phyloP scores from a whole-genome alignment of 2,113 vertebrate species.

The Stegostoma tigrinum region DNA sequence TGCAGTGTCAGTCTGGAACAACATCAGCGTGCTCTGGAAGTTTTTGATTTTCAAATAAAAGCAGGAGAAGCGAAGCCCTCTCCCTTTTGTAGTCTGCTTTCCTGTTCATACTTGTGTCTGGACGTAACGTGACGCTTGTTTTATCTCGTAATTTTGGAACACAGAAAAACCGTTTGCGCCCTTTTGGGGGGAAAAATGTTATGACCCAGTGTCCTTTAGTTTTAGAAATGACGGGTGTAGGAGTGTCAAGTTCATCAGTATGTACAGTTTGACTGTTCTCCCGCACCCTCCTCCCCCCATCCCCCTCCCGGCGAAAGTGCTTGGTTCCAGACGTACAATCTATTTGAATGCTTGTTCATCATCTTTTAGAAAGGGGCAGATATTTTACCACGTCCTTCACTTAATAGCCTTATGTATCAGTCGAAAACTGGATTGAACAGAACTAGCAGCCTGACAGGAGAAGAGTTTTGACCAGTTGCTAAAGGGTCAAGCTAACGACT shows the following conservation, averaged over 20 bases:
- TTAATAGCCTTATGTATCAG: not conserved
- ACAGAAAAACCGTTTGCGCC: not conserved
- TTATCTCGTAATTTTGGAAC: not conserved
- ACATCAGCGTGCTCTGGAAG: not conserved
- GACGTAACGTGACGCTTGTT: not conserved
- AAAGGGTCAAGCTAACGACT: not conserved
- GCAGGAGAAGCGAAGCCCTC: not conserved
- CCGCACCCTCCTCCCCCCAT: not conserved
- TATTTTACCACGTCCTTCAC: not conserved
- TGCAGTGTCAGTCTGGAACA: not conserved
- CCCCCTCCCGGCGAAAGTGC: not conserved
- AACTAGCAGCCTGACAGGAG: not conserved
- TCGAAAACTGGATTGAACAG: not conserved
- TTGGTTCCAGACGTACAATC: too few species aligned
- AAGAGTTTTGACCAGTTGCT: not conserved
- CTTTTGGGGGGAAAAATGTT: not conserved
- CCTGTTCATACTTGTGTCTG: not conserved
- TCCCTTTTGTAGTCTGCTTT: not conserved
- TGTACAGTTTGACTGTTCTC: not conserved
- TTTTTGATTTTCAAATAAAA: not conserved
- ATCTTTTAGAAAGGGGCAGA: not conserved
- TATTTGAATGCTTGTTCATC: not conserved
- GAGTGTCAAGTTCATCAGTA: not conserved
- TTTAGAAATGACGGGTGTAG: not conserved
- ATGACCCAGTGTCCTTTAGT: not conserved